Evolutionary conservation across 2,113 vertebrate genomes (phyloP).

Genomic region (Sminthopsis crassicaudata): DNA sequence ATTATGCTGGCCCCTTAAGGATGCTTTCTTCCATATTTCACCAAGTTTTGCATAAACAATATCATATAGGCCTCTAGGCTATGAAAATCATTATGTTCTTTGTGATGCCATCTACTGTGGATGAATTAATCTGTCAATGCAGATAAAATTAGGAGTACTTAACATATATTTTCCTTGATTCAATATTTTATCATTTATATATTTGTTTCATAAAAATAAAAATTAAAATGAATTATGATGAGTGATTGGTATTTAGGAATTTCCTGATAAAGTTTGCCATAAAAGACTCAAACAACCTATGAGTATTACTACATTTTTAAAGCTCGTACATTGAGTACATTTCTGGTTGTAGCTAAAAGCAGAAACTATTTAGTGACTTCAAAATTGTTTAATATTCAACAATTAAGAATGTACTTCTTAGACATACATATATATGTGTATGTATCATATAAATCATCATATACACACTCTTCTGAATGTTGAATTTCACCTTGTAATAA

Average conservation of each 20-base stretch:
- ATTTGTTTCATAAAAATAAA: not conserved
- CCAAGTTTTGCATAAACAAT: constrained; percentile 11
- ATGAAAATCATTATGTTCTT: not conserved
- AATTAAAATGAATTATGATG: not conserved
- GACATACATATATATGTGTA: not conserved
- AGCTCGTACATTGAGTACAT: too few relatives aligned
- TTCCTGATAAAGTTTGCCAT: constrained; percentile 2
- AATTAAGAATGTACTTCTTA: not conserved
- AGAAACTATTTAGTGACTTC: not conserved
- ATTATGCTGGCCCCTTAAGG: not conserved
- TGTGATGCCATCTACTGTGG: not conserved
- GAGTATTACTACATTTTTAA: too few relatives aligned
- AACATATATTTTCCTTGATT: not conserved
- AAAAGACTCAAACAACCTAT: not conserved
- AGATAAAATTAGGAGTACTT: not conserved
- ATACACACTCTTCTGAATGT: too few relatives aligned
- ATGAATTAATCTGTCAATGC: not conserved
- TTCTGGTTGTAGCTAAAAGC: accelerated
- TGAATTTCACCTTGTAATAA: too few relatives aligned
- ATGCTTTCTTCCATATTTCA: not conserved
- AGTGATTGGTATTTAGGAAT: not conserved
- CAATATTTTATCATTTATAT: not conserved
- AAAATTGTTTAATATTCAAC: not conserved
- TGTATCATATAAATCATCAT: too few relatives aligned
- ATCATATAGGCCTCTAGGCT: not conserved